phyloP scores from a whole-genome alignment of 2,797 vertebrate genomes.

The Triplophysa bombifrons region DNA sequence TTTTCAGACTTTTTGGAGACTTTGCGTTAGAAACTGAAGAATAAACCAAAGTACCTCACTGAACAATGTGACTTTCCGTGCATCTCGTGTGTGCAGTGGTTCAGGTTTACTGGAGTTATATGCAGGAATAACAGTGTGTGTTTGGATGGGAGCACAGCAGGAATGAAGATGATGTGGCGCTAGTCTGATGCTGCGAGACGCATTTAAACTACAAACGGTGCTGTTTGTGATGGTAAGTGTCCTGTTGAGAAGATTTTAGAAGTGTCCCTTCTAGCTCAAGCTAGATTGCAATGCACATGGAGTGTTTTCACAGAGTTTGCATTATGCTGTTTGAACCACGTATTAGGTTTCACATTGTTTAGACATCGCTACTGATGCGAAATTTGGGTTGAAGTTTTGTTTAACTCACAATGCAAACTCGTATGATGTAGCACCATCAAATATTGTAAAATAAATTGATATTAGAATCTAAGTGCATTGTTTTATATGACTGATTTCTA shows the following conservation, averaged over 20 bases:
- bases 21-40: background rate
- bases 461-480: conserved; percentile 4
- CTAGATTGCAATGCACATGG: background rate
- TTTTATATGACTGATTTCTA: background rate
- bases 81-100: background rate
- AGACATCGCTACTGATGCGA: too few relatives aligned
- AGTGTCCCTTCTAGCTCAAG: background rate
- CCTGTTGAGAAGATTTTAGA: background rate
- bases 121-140: conserved; percentile 14
- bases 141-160: conserved; percentile 39
- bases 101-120: background rate
- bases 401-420: background rate
- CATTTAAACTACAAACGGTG: background rate
- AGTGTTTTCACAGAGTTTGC: background rate
- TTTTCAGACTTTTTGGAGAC: conserved; percentile 1
- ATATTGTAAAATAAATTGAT: background rate
- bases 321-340: background rate
- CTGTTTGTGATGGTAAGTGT: conserved; percentile 39
- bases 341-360: background rate
- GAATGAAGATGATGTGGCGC: conserved; percentile 61
- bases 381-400: background rate
- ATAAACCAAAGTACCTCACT: background rate
- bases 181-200: conserved; percentile 28
- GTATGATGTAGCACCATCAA: background rate
- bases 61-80: conserved; percentile 16